A percentile compares a stretch with the other conserved stretches of the same genome.
Conservation (phyloP, 2,888 invertebrate genomes). For the Crocallis elinguaria region DNA sequence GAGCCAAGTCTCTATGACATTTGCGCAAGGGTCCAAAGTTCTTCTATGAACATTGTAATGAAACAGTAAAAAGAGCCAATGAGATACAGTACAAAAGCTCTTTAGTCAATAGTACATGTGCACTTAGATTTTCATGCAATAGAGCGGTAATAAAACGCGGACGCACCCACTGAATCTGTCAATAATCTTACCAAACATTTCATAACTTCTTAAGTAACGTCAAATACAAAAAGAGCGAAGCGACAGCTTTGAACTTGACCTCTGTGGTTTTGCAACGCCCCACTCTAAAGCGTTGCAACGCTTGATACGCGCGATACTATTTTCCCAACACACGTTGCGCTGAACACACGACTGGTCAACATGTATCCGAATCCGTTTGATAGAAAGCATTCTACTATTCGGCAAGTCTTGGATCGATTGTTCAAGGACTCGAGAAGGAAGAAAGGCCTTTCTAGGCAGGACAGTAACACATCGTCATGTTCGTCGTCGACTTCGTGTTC, state of each 20-base stretch:
- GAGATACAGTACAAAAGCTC: conserved; percentile 16
- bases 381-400: conserved; percentile 88
- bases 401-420: conserved; percentile 86
- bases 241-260: conserved; percentile 59
- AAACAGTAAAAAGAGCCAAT: conserved; percentile 13
- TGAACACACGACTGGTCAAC: conserved; percentile 51
- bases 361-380: conserved; percentile 90
- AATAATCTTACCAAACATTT: conserved; percentile 48
- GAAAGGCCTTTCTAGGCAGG: conserved; percentile 60
- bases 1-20: conserved; percentile 5
- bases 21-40: conserved; percentile 4
- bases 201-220: conserved; percentile 45
- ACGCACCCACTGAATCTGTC: conserved; percentile 43
- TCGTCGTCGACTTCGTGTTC: conserved; percentile 42
- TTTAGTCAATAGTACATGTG: conserved; percentile 4
- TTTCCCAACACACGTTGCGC: conserved; percentile 41
- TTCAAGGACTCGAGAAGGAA: conserved; percentile 65
- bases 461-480: conserved; percentile 56
- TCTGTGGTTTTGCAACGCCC: conserved; percentile 49
- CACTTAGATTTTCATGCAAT: conserved; percentile 28
- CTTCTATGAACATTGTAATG: conserved; percentile 7
- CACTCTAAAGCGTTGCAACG: conserved; percentile 48
- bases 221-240: conserved; percentile 25
- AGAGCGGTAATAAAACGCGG: conserved; percentile 31
- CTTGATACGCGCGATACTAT: conserved; percentile 21